Evolutionary conservation across 2,888 invertebrate species (phyloP).

Genomic region (Lypha dubia): DNA sequence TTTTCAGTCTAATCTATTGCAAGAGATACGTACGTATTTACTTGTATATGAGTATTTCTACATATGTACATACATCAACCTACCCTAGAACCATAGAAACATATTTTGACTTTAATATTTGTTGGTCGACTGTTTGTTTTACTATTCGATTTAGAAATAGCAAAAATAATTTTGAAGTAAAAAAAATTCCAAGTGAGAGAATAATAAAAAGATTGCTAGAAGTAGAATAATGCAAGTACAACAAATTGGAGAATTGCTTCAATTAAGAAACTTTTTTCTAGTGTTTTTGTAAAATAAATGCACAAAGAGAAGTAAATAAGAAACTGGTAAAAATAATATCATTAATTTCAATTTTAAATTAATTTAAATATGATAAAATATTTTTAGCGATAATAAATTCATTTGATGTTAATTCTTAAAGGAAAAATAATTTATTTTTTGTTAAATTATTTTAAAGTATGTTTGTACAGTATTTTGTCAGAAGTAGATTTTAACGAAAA

Average conservation of each 20-base stretch:
- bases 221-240: background rate
- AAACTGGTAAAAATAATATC: background rate
- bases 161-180: conserved; percentile 39
- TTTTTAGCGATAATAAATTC: background rate
- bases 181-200: background rate
- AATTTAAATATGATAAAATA: too few species aligned
- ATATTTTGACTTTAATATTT: conserved; percentile 18
- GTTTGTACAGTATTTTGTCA: too few species aligned
- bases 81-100: background rate
- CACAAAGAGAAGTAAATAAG: background rate
- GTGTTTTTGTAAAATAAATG: background rate
- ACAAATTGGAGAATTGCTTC: background rate
- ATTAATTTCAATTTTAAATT: background rate
- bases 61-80: background rate
- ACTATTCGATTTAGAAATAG: conserved; percentile 16
- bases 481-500: too few species aligned
- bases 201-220: conserved; percentile 1
- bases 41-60: background rate
- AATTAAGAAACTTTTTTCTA: background rate
- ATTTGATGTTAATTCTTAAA: background rate
- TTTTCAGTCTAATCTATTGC: background rate
- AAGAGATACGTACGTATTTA: background rate
- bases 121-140: background rate
- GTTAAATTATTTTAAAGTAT: too few species aligned
- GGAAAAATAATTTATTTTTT: too few species aligned